Evolutionary conservation across 2,888 invertebrate genomes (phyloP).

Genomic region (Lycocerus yunnanus): DNA sequence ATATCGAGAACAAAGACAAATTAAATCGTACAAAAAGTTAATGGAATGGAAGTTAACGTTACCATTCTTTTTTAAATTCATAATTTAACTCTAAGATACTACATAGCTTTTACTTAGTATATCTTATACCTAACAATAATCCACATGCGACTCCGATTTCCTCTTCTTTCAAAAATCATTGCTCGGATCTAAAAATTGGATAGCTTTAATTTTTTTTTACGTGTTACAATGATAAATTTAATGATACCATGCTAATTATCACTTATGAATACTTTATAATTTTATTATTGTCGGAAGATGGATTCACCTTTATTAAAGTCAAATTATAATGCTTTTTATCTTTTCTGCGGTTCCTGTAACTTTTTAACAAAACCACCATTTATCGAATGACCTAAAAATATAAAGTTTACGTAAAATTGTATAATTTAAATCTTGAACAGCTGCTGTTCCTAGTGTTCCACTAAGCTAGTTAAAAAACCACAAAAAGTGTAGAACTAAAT

Average conservation of each 20-base stretch:
- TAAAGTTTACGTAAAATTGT: constrained; percentile 14
- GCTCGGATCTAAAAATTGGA: background rate
- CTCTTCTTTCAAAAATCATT: no score
- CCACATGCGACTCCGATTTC: background rate
- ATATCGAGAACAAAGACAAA: no score
- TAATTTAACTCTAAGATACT: no score
- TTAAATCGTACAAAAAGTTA: no score
- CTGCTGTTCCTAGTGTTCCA: constrained; percentile 23
- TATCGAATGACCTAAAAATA: constrained; percentile 21
- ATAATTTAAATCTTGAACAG: constrained; percentile 8
- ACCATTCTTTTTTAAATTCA: no score
- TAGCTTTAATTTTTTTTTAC: background rate
- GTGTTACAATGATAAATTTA: background rate
- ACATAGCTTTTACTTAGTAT: no score
- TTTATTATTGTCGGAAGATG: background rate
- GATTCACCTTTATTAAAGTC: background rate
- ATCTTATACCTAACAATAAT: no score
- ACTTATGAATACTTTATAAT: background rate
- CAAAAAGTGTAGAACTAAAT: constrained; percentile 18
- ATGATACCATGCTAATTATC: background rate
- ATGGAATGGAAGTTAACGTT: no score
- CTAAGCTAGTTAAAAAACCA: constrained; percentile 21
- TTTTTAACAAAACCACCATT: constrained; percentile 5
- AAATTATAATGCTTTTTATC: background rate
- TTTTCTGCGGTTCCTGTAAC: background rate